These are phyloP conservation scores for Escarpia spicata DNA, from an alignment of 2,888 invertebrate genomes.

Conservation along the genomic window DNA sequence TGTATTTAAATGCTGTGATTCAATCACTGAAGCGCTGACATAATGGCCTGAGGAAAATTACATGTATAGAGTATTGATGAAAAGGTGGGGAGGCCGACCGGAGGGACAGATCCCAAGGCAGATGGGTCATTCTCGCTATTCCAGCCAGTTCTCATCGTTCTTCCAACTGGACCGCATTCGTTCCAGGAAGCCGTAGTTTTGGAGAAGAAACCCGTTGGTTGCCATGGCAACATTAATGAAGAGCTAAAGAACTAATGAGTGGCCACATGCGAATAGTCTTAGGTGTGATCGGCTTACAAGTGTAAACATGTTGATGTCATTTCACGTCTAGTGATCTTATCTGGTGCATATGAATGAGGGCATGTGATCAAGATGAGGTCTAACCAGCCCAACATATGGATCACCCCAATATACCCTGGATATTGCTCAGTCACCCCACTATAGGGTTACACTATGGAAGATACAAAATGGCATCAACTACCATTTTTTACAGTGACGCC, in stretches of 20 bases:
- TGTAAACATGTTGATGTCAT: neutral
- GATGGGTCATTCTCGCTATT: neutral
- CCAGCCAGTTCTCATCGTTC: neutral
- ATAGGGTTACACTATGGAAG: neutral
- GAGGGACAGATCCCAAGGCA: neutral
- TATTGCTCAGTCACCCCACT: neutral
- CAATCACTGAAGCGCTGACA: neutral
- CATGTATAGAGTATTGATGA: conserved; percentile 12
- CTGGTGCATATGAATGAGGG: neutral
- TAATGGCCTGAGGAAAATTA: neutral
- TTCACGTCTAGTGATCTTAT: neutral
- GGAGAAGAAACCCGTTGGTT: conserved; percentile 5
- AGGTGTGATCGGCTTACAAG: neutral
- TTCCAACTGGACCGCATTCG: neutral
- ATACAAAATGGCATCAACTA: too few relatives aligned
- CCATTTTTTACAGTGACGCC: too few relatives aligned
- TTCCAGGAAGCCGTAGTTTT: neutral
- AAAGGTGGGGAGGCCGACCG: neutral
- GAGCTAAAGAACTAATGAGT: neutral
- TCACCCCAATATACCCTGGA: neutral
- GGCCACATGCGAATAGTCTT: neutral
- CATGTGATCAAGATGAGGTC: neutral
- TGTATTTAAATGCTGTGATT: neutral
- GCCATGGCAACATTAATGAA: neutral
- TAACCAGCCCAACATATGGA: neutral